A percentile compares a stretch with the other conserved stretches of the same genome.
These are phyloP conservation scores for Perognathus longimembris DNA, from an alignment of 2,113 vertebrate species.

Conservation along the genomic window DNA sequence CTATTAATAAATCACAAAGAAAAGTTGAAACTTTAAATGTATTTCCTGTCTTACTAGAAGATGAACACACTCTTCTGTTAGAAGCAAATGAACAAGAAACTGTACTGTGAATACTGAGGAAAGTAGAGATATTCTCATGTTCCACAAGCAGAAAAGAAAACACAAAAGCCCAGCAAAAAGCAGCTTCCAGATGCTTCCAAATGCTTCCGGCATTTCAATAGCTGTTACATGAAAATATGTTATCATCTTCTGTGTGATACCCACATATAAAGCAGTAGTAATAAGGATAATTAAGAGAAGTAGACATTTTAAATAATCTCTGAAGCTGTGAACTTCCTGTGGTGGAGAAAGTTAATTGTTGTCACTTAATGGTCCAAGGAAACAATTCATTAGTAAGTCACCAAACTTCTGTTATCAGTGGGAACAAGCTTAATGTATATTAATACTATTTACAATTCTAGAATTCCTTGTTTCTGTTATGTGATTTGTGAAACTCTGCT, in stretches of 20 bases:
- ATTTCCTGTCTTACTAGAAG: not conserved
- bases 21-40: not conserved
- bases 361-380: not conserved
- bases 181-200: not conserved
- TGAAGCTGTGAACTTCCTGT: not conserved
- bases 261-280: not conserved
- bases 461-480: not conserved
- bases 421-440: not conserved
- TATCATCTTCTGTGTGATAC: not conserved
- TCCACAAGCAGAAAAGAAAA: not conserved
- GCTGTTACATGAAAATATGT: not conserved
- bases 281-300: not conserved
- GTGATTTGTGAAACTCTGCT: not conserved
- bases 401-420: not conserved
- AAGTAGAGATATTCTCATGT: not conserved
- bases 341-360: not conserved
- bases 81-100: not conserved
- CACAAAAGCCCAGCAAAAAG: not conserved
- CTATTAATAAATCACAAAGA: slow-evolving; percentile 8
- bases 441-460: not conserved
- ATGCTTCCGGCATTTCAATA: not conserved
- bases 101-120: not conserved
- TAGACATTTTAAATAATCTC: not conserved
- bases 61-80: not conserved
- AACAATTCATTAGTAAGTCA: not conserved